Evolutionary conservation across 1,140 invertebrate genomes (phyloP), one percentile per base, ranked within the genome.

Genomic region (Popillia japonica): DNA sequence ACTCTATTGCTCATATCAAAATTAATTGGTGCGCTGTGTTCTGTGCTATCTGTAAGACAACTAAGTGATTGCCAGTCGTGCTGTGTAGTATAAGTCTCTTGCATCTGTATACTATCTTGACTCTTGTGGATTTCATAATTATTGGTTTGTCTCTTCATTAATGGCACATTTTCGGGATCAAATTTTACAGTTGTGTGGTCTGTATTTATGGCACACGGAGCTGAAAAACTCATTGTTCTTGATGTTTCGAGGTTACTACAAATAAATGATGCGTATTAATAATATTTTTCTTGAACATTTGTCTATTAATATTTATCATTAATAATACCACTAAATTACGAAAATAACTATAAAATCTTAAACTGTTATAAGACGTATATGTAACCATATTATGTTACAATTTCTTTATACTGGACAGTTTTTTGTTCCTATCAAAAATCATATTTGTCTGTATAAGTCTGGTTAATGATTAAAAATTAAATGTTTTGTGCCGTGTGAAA

Each of bases 1-100:
- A 96, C 95, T 85, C 96, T 90, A 87, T 98, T 99, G 8, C 94
- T 95, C 90, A 97, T 93, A 85, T 97, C 96, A 85, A 97, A 97
- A 86, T 96, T 94, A 76, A 96, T 92, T 4, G 95, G 95, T 40
- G 93, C 95, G 85, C 94, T 95, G 83, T 96, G 95, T 83, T 97
- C 96, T 0, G 95, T 96, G 83, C 94, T 95, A 81, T 96, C 95
- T 0, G 95, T 96, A 22, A 95, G 88, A 82, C 94, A 94, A 83
- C 94, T 96, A 6, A 95, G 86, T 2, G 94, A 95, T 77, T 93
- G 91, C 87, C 94, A 95, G 76, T 93, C 93, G 82, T 94, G 93
- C 17, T 83, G 80, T 3, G 79, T 83, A 17, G 75, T 74, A 68
- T 77, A 81, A 8, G 89, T 87, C 64, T 87, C 88, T 73, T 89